A percentile compares a stretch with the other conserved stretches of the same genome.
These are phyloP conservation scores for Megalopta genalis DNA, from an alignment of 1,140 invertebrate genomes.

Conservation along the genomic window DNA sequence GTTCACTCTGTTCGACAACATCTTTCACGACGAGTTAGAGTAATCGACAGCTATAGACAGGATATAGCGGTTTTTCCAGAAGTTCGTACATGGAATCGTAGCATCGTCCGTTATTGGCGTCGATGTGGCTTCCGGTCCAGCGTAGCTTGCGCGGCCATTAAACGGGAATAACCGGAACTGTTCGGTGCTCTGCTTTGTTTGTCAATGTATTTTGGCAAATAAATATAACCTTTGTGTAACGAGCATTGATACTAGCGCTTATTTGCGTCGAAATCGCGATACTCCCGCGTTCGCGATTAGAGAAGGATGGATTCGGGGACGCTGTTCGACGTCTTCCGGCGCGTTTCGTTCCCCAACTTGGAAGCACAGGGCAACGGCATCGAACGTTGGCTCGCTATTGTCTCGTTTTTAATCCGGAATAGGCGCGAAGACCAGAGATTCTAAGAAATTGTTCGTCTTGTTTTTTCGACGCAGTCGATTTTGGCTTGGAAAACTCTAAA, in stretches of 20 bases:
- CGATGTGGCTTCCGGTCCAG: conserved; percentile 5
- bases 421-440: too few relatives aligned
- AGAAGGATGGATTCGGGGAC: neutral
- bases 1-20: neutral
- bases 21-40: neutral
- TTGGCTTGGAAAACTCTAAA: too few relatives aligned
- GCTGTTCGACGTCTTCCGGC: neutral
- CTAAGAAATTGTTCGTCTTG: too few relatives aligned
- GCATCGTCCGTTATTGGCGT: neutral
- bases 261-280: neutral
- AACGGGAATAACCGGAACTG: conserved; percentile 8
- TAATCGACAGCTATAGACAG: neutral
- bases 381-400: neutral
- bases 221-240: conserved; percentile 1
- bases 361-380: neutral
- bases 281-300: neutral
- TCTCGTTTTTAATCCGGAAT: too few relatives aligned
- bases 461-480: too few relatives aligned
- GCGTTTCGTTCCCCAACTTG: neutral
- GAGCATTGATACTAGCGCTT: neutral
- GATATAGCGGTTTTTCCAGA: neutral
- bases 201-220: conserved; percentile 1
- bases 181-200: neutral
- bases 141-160: neutral
- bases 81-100: neutral